phyloP scores from a whole-genome alignment of 2,888 invertebrate genomes.

The Yponomeuta plumbellus region DNA sequence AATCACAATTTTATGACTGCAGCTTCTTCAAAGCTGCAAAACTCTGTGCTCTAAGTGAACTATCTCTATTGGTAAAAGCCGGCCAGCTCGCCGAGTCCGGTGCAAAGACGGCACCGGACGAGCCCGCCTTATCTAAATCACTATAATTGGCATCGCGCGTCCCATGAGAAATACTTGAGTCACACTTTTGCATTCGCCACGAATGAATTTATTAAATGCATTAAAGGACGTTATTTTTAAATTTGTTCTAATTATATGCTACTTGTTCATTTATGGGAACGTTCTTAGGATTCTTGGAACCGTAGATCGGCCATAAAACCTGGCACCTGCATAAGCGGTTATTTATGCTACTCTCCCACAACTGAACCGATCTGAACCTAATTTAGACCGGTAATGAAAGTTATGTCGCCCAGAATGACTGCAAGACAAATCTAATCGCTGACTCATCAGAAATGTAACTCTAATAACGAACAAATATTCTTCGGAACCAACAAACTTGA shows the following conservation, averaged over 20 bases:
- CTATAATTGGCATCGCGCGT: slow-evolving; percentile 22
- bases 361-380: background rate
- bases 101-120: slow-evolving; percentile 1
- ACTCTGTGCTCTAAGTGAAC: background rate
- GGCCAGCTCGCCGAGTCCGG: background rate
- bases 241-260: background rate
- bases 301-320: background rate
- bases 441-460: background rate
- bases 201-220: background rate
- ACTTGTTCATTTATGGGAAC: background rate
- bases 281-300: background rate
- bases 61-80: background rate
- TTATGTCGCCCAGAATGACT: background rate
- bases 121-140: slow-evolving; percentile 21
- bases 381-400: background rate
- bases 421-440: background rate
- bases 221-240: background rate
- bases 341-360: background rate
- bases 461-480: background rate
- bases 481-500: background rate
- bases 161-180: slow-evolving; percentile 8
- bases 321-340: background rate
- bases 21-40: background rate
- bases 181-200: slow-evolving; percentile 1
- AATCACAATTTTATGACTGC: background rate